Evolutionary conservation across 2,888 invertebrate genomes (phyloP).

Genomic region (Andrena flavipes): DNA sequence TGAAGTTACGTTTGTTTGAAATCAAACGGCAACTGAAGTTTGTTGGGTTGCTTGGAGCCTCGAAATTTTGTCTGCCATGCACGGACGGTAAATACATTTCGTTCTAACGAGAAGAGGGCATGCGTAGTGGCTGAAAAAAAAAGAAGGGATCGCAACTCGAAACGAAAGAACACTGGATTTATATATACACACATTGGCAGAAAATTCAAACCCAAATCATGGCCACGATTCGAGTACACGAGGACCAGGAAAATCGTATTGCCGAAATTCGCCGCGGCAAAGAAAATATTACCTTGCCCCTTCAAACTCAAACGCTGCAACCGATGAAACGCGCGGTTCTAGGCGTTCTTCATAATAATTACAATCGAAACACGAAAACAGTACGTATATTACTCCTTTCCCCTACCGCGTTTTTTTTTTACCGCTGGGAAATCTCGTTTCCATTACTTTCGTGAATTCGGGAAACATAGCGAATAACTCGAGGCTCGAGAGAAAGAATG

Average conservation of each 20-base stretch:
- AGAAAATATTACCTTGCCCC: slow-evolving; percentile 85
- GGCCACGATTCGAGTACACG: slow-evolving; percentile 91
- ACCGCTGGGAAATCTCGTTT: not conserved
- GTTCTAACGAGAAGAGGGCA: slow-evolving; percentile 50
- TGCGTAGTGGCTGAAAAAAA: slow-evolving; percentile 48
- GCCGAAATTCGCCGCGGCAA: slow-evolving; percentile 85
- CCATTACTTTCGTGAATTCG: not conserved
- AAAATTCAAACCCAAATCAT: slow-evolving; percentile 83
- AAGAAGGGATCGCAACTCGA: slow-evolving; percentile 17
- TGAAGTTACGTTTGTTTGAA: slow-evolving; percentile 79
- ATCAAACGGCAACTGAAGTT: slow-evolving; percentile 78
- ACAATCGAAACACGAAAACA: slow-evolving; percentile 86
- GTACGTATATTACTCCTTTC: slow-evolving; percentile 83
- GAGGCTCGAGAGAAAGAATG: not conserved
- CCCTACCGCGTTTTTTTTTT: slow-evolving; percentile 58
- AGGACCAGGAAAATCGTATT: slow-evolving; percentile 91
- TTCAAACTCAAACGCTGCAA: slow-evolving; percentile 69
- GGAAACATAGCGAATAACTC: not conserved
- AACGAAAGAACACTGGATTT: slow-evolving; percentile 20
- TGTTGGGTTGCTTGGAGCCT: slow-evolving; percentile 74
- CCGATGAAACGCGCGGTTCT: slow-evolving; percentile 88
- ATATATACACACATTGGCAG: slow-evolving; percentile 42
- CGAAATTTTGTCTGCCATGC: slow-evolving; percentile 73
- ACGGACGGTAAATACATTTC: slow-evolving; percentile 61
- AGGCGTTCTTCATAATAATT: slow-evolving; percentile 88